phyloP scores from a whole-genome alignment of 1,140 invertebrate species.

The Bombus turneri region DNA sequence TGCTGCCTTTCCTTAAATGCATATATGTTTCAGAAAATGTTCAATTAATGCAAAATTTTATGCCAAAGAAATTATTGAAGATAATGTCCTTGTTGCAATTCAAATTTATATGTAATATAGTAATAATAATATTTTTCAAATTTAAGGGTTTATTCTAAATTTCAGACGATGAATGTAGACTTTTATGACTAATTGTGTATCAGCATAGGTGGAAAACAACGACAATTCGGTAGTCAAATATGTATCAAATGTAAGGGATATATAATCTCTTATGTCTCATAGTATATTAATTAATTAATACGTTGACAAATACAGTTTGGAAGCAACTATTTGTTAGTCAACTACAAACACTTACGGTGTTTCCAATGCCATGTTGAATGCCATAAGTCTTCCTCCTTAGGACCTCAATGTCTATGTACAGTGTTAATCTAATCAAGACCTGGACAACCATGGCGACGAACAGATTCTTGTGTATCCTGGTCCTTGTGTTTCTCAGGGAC shows the following conservation, averaged over 20 bases:
- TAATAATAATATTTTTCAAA: too few species aligned
- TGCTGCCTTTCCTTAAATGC: background rate
- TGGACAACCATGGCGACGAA: slow-evolving; percentile 94
- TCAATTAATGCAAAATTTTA: background rate
- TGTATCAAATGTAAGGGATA: background rate
- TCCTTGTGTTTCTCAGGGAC: slow-evolving; percentile 92
- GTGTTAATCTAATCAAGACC: slow-evolving; percentile 90
- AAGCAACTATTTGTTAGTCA: background rate
- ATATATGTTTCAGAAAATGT: background rate
- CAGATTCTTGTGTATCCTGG: slow-evolving; percentile 93
- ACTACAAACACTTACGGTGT: slow-evolving; percentile 85
- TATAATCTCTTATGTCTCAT: too few species aligned
- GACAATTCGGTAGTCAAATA: background rate
- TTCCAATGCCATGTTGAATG: slow-evolving; percentile 86
- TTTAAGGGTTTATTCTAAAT: too few species aligned
- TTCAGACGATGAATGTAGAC: too few species aligned
- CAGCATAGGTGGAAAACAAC: too few species aligned
- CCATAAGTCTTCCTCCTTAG: slow-evolving; percentile 71
- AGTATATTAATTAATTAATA: background rate
- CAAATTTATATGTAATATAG: background rate
- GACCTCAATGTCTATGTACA: slow-evolving; percentile 93
- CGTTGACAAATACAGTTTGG: background rate
- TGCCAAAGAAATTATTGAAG: too few species aligned
- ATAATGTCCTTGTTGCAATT: background rate
- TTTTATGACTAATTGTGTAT: background rate